These are phyloP conservation scores for Lepidurus arcticus DNA, from an alignment of 1,140 invertebrate species.

Conservation along the genomic window DNA sequence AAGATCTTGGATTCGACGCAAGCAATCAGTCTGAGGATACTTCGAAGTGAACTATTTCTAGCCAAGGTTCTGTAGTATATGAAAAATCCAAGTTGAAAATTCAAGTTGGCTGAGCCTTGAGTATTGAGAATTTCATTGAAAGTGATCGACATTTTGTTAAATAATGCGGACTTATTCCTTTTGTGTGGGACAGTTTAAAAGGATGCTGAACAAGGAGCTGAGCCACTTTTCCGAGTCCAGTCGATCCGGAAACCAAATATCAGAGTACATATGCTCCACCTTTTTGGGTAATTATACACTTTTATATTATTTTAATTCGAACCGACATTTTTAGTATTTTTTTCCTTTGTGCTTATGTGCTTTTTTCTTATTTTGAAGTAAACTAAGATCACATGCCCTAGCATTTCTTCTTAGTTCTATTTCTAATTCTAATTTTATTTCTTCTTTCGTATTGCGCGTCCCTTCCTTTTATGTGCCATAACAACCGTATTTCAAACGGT, in stretches of 20 bases:
- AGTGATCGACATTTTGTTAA: background rate
- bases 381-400: background rate
- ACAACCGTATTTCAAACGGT: no score
- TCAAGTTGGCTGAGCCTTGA: no score
- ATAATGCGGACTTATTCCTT: conserved; percentile 3
- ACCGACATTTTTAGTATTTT: conserved; percentile 16
- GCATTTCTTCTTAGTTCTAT: background rate
- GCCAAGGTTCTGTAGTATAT: no score
- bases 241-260: conserved; percentile 98
- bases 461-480: no score
- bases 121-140: no score
- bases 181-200: conserved; percentile 73
- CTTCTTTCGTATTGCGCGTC: background rate
- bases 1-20: no score
- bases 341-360: conserved; percentile 36
- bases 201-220: conserved; percentile 98
- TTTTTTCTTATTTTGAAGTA: background rate
- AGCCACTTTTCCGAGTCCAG: conserved; percentile 98
- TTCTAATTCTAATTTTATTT: no score
- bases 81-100: no score
- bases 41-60: no score
- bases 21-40: no score
- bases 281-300: conserved; percentile 80
- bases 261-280: conserved; percentile 97
- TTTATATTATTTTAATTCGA: conserved; percentile 23